Evolutionary conservation across 2,113 vertebrate genomes (phyloP), one percentile per base, ranked within the genome.

Genomic region (Willisornis vidua): DNA sequence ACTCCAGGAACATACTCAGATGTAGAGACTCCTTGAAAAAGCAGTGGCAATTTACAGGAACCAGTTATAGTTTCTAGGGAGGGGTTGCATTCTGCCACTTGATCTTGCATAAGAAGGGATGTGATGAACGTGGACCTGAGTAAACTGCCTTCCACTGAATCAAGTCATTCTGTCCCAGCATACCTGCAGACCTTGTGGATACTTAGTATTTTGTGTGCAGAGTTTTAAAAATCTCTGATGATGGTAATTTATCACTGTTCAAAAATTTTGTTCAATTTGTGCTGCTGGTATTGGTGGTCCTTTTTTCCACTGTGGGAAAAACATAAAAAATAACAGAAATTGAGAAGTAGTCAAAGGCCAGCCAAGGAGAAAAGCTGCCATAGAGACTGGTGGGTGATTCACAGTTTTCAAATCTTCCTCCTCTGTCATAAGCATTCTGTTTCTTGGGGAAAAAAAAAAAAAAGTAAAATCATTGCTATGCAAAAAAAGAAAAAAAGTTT

Each of bases 371-470:
- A 77, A 90, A 68, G 35, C 82, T 96, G 57, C 72, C 37, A 49
- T 15, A 61, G 68, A 80, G 39, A 49, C 68, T 77, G 73, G 45
- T 57, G 49, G 65, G 93, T 93, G 94, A 94, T 78, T 92, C 93
- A 85, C 25, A 41, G 68, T 86, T 93, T 90, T 92, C 75, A 91
- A 71, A 77, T 82, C 75, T 91, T 82, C n/a, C 48, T 52, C 11
- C 23, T n/a, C 59, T 71, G 61, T 83, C 85, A 94, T n/a, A 59
- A 80, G 68, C 85, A 86, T 96, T 93, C 79, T 94, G 75, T 83
- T 86, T 71, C 79, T 84, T 77, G 33, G 29, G 28, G 17, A 12
- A 12, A 12, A 14, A 26, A 73, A 73, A 79, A 73, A 55, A 83
- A 75, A 75, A 71, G 17, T 65, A 16, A 79, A 79, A 93, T 71